Conservation (phyloP, 2,888 invertebrate species). For the Osmoderma eremita region DNA sequence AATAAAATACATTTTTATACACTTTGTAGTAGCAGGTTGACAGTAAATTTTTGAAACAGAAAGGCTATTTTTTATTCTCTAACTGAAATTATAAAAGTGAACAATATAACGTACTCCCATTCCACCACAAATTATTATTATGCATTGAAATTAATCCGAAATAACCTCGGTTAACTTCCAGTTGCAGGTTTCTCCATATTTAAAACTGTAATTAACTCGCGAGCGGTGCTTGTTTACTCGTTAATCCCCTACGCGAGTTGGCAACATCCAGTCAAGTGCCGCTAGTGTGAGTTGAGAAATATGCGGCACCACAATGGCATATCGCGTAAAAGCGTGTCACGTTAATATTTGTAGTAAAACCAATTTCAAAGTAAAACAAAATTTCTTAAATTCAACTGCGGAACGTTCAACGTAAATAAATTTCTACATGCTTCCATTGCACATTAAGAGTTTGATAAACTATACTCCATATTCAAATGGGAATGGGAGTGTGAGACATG, state of each 20-base stretch:
- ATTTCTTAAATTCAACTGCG: neutral
- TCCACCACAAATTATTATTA: slow-evolving; percentile 34
- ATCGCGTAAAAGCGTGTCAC: slow-evolving; percentile 5
- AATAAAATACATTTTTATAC: neutral
- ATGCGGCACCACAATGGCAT: slow-evolving; percentile 31
- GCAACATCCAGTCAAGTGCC: slow-evolving; percentile 48
- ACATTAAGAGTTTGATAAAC: too few species aligned
- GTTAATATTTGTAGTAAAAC: neutral
- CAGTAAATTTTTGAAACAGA: neutral
- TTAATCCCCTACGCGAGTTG: slow-evolving; percentile 45
- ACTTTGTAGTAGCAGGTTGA: too few species aligned
- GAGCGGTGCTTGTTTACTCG: slow-evolving; percentile 52
- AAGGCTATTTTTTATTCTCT: neutral
- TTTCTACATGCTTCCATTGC: too few species aligned
- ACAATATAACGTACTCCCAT: slow-evolving; percentile 19
- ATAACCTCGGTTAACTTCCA: slow-evolving; percentile 59
- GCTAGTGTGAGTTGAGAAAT: slow-evolving; percentile 44
- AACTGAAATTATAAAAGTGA: neutral
- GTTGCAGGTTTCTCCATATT: slow-evolving; percentile 57
- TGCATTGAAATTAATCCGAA: slow-evolving; percentile 54
- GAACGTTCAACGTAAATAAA: too few species aligned
- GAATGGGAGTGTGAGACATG: too few species aligned
- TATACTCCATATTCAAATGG: too few species aligned
- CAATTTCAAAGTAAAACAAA: neutral
- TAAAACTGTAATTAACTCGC: slow-evolving; percentile 59